Base-by-base conservation (phyloP, 2,888 invertebrate genomes). In the Eulithis prunata region DNA sequence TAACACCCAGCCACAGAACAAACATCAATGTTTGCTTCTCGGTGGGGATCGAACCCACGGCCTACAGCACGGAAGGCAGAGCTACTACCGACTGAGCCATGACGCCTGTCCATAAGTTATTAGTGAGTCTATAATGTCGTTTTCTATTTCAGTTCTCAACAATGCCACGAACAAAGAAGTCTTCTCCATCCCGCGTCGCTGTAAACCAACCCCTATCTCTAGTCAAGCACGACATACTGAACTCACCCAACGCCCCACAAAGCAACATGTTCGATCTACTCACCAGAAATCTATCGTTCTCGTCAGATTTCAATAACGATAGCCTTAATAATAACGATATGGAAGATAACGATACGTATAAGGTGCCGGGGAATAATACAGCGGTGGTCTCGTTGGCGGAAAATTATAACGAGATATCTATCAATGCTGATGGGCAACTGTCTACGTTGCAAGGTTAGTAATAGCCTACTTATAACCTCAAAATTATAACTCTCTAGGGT, bases 151-250 rank as follows among this genome's bases (percentile, higher is more conserved):
- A 95, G 95, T 95, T 94, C 81, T 94, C 94, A 66, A 95, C 95
- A 62, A 95, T 95, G 93, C 95, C 95, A 41, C 90, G 94, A 56
- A 94, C 92, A 64, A 94, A 94, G 79, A 93, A 93, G 73, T 73
- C 87, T n/a, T 88, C 90, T 28, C 87, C 93, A n/a, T 87, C 89
- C 73, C 89, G 92, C 54, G 86, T 86, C 0, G 80, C 87, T 36
- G 80, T 87, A 77, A 89, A 91, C 78, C 88, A 91, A 70, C 82
- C 90, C 0, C 76, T 93, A 61, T 91, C 93, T 32, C 75, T 93
- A 72, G 91, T 91, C 55, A 93, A 92, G 71, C 85, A 90, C 71
- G 91, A 91, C 76, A 91, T 91, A 52, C 78, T 93, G 5, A 86
- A 82, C 70, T 46, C 86, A 80, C 77, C 82, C 46, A 75, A 75